Percentiles rank a stretch among this genome's conserved stretches.
Evolutionary conservation across 2,888 invertebrate genomes (phyloP).

Genomic region (Glomeris marginata): DNA sequence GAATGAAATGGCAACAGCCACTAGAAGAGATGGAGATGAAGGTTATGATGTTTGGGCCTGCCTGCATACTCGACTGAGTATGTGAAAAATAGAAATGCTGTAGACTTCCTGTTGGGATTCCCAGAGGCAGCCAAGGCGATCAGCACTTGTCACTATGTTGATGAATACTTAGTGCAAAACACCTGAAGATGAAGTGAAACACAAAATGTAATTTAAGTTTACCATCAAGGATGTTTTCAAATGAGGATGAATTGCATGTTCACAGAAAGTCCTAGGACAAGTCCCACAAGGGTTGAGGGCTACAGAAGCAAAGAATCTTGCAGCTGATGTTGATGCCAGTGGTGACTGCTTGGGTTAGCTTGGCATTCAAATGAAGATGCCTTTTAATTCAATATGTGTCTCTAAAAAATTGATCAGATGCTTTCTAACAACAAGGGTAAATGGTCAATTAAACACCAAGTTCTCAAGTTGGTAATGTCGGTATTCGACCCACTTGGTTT

Average conservation of each 20-base stretch:
- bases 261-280: too few species aligned
- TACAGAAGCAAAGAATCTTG: too few species aligned
- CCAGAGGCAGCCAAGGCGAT: conserved; percentile 15
- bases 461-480: too few species aligned
- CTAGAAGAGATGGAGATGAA: conserved; percentile 11
- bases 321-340: conserved; percentile 6
- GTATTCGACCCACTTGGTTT: too few species aligned
- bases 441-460: conserved; percentile 20
- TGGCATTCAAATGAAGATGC: conserved; percentile 4
- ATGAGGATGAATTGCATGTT: too few species aligned
- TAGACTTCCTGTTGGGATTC: conserved; percentile 6
- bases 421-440: conserved; percentile 7
- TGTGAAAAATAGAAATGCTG: conserved; percentile 15
- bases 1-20: background rate
- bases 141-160: conserved; percentile 13
- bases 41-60: conserved; percentile 14
- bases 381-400: background rate
- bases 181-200: conserved; percentile 10
- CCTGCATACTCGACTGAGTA: too few species aligned
- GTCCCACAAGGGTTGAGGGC: too few species aligned
- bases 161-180: conserved; percentile 14
- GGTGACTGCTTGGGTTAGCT: background rate
- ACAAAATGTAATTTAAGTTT: background rate
- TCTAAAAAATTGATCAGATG: conserved; percentile 12
- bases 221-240: too few species aligned